A percentile compares a stretch with the other conserved stretches of the same genome.
Conservation (phyloP, 2,113 vertebrate genomes). For the Epinephelus cyanopodus region DNA sequence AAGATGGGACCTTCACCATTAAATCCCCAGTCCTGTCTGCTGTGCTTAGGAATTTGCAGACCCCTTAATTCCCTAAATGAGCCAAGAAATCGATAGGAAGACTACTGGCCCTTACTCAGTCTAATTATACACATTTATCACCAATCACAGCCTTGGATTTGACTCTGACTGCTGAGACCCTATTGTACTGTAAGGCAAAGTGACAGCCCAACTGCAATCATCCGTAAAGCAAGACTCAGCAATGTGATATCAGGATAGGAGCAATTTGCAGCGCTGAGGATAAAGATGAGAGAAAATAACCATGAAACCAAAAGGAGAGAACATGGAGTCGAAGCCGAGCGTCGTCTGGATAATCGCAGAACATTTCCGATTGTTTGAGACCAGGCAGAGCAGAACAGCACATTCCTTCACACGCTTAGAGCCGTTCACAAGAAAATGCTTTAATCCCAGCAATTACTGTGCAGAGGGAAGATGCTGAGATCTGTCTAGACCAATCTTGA, state of each 20-base stretch:
- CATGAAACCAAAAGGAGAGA: conserved; percentile 38
- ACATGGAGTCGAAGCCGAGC: neutral
- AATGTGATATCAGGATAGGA: conserved; percentile 47
- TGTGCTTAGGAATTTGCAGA: conserved; percentile 69
- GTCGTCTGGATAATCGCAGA: conserved; percentile 41
- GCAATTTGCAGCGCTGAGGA: conserved; percentile 43
- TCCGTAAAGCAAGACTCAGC: conserved; percentile 62
- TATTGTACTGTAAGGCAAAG: conserved; percentile 43
- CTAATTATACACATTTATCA: conserved; percentile 78
- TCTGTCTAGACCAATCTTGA: conserved; percentile 8
- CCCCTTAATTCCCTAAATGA: conserved; percentile 77
- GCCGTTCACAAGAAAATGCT: conserved; percentile 34
- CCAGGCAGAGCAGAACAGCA: neutral
- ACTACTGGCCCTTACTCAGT: conserved; percentile 64
- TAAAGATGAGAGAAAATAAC: conserved; percentile 48
- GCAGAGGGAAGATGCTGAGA: conserved; percentile 22
- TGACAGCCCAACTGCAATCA: conserved; percentile 52
- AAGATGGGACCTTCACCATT: conserved; percentile 37
- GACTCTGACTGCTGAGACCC: conserved; percentile 43
- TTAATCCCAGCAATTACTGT: conserved; percentile 51
- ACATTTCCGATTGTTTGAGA: conserved; percentile 35
- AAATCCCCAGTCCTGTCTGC: conserved; percentile 58
- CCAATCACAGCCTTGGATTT: conserved; percentile 62
- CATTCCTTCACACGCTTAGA: conserved; percentile 7
- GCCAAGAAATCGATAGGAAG: conserved; percentile 66